Conservation (phyloP, 2,113 vertebrate species). For the Phrynosoma blainvillii region DNA sequence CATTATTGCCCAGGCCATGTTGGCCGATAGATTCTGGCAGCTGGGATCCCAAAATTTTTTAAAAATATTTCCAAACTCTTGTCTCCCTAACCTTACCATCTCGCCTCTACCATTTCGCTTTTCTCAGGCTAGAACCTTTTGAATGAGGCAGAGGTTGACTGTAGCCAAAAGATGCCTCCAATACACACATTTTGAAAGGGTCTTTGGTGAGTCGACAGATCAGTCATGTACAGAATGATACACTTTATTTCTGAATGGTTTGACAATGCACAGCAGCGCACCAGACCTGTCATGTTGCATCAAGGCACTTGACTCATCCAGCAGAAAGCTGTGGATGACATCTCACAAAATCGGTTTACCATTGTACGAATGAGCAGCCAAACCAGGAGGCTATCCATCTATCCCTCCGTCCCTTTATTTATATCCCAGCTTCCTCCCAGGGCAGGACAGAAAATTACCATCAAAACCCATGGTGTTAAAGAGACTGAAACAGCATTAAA, state of each 20-base stretch:
- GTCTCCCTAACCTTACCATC: too few relatives aligned
- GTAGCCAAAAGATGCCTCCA: background rate
- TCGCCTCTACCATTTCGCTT: too few relatives aligned
- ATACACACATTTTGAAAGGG: too few relatives aligned
- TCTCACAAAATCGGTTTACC: slow-evolving; percentile 10
- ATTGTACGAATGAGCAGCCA: slow-evolving; percentile 5
- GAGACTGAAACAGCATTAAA: too few relatives aligned
- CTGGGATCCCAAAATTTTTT: too few relatives aligned
- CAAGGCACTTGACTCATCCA: background rate
- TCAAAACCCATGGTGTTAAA: too few relatives aligned
- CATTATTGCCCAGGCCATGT: background rate
- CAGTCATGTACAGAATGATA: background rate
- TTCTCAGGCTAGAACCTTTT: background rate
- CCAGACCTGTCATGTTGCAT: slow-evolving; percentile 14
- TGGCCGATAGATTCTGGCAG: too few relatives aligned
- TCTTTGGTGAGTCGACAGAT: slow-evolving; percentile 8
- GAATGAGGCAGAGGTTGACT: too few relatives aligned
- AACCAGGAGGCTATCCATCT: background rate
- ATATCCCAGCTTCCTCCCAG: too few relatives aligned
- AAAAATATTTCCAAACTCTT: too few relatives aligned
- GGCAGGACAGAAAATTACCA: too few relatives aligned
- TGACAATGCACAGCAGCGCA: background rate
- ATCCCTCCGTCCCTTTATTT: too few relatives aligned
- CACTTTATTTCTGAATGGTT: slow-evolving; percentile 20
- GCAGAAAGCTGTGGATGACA: slow-evolving; percentile 18